Conservation (phyloP, 2,113 vertebrate species). For the Xenopus borealis region DNA sequence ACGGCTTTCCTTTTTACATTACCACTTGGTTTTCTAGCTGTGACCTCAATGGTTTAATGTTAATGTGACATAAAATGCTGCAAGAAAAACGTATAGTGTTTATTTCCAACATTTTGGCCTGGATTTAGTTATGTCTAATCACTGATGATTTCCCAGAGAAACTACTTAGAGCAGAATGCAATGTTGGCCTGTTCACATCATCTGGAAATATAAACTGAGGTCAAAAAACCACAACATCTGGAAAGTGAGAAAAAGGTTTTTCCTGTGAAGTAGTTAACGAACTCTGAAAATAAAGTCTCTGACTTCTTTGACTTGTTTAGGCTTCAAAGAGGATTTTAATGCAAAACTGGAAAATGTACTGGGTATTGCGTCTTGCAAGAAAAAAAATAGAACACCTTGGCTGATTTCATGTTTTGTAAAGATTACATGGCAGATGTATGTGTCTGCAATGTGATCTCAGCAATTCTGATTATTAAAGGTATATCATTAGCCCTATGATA, state of each 20-base stretch:
- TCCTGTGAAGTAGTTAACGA: conserved; percentile 71
- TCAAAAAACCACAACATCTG: conserved; percentile 74
- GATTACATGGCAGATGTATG: too few species aligned
- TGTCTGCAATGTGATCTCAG: too few species aligned
- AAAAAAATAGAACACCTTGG: conserved; percentile 51
- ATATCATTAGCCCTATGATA: too few species aligned
- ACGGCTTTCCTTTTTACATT: conserved; percentile 20
- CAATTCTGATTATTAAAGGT: too few species aligned
- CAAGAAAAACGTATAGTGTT: conserved; percentile 42
- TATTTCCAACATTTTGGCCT: conserved; percentile 18
- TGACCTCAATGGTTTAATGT: conserved; percentile 33
- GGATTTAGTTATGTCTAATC: background rate
- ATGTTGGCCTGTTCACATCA: conserved; percentile 52
- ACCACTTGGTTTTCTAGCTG: conserved; percentile 5
- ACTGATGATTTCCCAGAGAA: conserved; percentile 36
- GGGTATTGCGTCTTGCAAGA: conserved; percentile 53
- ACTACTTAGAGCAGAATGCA: conserved; percentile 38
- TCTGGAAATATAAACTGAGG: conserved; percentile 64
- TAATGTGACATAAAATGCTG: conserved; percentile 42
- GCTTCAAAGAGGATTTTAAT: conserved; percentile 65
- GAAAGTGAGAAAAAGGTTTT: conserved; percentile 69
- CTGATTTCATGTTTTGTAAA: conserved; percentile 25
- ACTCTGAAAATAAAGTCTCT: conserved; percentile 75
- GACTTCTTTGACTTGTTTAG: conserved; percentile 70
- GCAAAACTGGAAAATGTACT: conserved; percentile 64